phyloP scores from a whole-genome alignment of 2,797 vertebrate genomes.

The Halcyon smyrnensis region DNA sequence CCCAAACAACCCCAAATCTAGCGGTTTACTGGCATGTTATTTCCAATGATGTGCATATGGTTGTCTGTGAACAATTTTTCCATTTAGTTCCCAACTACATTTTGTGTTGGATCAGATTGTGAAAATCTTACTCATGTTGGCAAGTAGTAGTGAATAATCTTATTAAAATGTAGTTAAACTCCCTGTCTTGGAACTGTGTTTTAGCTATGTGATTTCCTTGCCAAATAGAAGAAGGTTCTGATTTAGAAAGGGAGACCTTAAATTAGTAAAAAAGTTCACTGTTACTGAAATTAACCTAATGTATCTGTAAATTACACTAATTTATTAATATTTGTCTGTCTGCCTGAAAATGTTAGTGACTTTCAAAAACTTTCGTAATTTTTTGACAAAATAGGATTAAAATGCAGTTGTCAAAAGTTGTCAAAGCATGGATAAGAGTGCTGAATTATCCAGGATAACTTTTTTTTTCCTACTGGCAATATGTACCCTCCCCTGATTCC shows the following conservation, averaged over 20 bases:
- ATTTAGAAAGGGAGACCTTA: background rate
- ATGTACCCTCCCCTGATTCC: background rate
- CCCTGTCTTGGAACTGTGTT: background rate
- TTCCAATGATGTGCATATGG: background rate
- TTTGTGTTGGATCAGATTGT: background rate
- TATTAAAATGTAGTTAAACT: slow-evolving; percentile 5
- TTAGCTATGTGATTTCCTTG: background rate
- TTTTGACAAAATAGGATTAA: background rate
- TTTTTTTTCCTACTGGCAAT: fast-evolving
- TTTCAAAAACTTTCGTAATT: background rate
- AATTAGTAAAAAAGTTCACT: background rate
- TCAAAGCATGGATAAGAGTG: background rate
- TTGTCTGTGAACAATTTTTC: background rate
- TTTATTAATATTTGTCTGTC: background rate
- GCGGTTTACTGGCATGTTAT: background rate
- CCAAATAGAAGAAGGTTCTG: background rate
- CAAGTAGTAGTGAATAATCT: background rate
- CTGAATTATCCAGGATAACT: background rate
- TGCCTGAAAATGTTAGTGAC: background rate
- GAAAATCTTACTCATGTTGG: background rate
- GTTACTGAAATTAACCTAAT: background rate
- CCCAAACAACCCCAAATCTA: no score
- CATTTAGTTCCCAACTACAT: background rate
- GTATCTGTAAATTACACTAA: background rate
- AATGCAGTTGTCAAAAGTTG: background rate